Evolutionary conservation across 2,888 invertebrate species (phyloP), one percentile per base, ranked within the genome.

Genomic region (Drosophila algonquin): DNA sequence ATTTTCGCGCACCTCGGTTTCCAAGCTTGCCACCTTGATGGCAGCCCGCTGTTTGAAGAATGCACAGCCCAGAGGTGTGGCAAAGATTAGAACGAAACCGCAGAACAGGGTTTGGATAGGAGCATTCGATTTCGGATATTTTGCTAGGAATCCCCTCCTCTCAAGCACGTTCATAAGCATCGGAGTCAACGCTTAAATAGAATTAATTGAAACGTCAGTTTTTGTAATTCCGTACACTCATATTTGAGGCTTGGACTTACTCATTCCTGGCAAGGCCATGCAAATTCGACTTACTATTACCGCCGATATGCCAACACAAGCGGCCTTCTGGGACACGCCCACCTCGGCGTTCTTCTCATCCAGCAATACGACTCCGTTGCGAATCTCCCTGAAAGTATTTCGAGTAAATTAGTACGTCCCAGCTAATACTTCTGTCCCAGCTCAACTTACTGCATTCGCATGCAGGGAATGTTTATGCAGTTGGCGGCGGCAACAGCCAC

Each of bases 401-500:
- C n/a, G 40, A 40, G 40, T 40, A 14, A 7, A 40, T 40, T 2
- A 40, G 1, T 35, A 6, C 2, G 40, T 40, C 14, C 3, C 24
- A 24, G 24, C 24, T 8, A 30, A 30, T 30, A 24, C 1, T 24
- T 12, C 2, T 59, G 14, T 40, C 6, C 14, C n/a, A 9, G 32
- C 21, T 12, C 9, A 2, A 67, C 65, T 67, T 57, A 67, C 97
- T 94, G 95, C 92, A 96, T 95, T 91, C 99, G 95, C 99, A 99
- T 99, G 94, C 98, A 95, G 8, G 99, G 99, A 90, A 99, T 98
- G 93, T 99, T 99, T 90, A 99, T 97, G 91, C 97, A 98, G 93
- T 99, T 99, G 52, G 99, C 99, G 47, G 98, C 97, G 56, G 98
- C 97, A 0, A 99, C 99, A 0, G 99, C 99, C 40, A 95, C 96